Evolutionary conservation across 1,140 invertebrate genomes (phyloP), one percentile per base, ranked within the genome.

Genomic region (Conus ventricosus): DNA sequence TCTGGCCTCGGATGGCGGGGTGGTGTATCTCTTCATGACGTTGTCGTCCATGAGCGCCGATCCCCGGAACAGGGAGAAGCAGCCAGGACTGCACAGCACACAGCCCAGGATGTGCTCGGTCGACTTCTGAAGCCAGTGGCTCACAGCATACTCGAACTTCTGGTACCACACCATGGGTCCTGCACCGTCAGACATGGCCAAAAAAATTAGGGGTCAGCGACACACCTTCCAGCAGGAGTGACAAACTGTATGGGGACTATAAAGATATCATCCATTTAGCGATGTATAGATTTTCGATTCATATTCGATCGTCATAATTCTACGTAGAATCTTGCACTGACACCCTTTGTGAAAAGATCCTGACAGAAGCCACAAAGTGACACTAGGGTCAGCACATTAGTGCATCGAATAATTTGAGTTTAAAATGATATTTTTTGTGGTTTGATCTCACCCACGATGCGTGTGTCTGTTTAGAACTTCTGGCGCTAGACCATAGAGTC

Each of bases 51-150:
- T 96, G 27, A 97, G 92, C 25, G 96, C 96, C 89, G 95, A 96
- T 0, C 95, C 96, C 60, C 96, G 91, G 90, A 96, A 97, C 54
- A 97, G 91, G 7, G 96, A 96, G 92, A 97, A 97, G 90, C 96
- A 97, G 15, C 96, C 96, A 4, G 96, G 96, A 91, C 96, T 96
- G 92, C 96, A 97, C 23, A 97, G 95, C 0, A 97, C 96, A 93
- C 96, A 97, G 15, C 96, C 96, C 88, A 97, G 95, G 93, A 96
- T 95, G 91, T 97, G 96, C 90, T 97, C 96, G 7, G 96, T 96
- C 6, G 96, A 96, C 91, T 97, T 97, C 94, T 97, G 96, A 5
- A 97, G 94, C 96, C 96, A 97, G 95, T 97, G 96, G 63, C 96
- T 96, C 84, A 97, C 95, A 6, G 96, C 96, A 90, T 97, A 97